These are phyloP conservation scores for Anser brachyrhynchus DNA, from an alignment of 2,113 vertebrate species.

Conservation along the genomic window DNA sequence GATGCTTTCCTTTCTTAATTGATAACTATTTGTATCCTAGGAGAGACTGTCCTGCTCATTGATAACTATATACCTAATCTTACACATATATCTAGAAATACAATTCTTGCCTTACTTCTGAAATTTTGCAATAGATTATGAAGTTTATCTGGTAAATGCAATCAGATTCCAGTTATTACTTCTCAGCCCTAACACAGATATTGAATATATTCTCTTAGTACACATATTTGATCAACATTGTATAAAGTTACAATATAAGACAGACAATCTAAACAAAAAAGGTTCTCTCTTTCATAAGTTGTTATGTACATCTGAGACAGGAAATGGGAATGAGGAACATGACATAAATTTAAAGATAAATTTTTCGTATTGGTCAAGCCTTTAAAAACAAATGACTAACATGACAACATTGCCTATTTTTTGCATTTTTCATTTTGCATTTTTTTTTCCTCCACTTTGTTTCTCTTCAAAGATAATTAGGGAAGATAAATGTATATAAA, in stretches of 20 bases:
- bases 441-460: neutral
- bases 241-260: conserved; percentile 1
- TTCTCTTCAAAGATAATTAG: conserved; percentile 53
- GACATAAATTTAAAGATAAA: conserved; percentile 59
- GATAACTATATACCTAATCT: neutral
- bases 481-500: conserved; percentile 62
- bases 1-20: conserved; percentile 15
- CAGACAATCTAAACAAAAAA: conserved; percentile 37
- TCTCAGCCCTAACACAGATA: neutral
- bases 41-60: neutral
- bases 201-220: neutral
- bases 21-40: neutral
- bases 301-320: neutral
- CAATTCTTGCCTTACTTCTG: neutral
- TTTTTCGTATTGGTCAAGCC: conserved; percentile 57
- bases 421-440: conserved; percentile 5
- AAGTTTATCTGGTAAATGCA: neutral
- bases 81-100: neutral
- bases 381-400: conserved; percentile 55
- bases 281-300: conserved; percentile 41
- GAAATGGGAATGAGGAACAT: conserved; percentile 31
- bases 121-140: neutral
- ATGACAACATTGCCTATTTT: conserved; percentile 44
- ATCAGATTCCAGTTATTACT: neutral
- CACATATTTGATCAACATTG: neutral